Conservation (phyloP, 92 coral and sea anemone species). For the Parazoanthus darwini region DNA sequence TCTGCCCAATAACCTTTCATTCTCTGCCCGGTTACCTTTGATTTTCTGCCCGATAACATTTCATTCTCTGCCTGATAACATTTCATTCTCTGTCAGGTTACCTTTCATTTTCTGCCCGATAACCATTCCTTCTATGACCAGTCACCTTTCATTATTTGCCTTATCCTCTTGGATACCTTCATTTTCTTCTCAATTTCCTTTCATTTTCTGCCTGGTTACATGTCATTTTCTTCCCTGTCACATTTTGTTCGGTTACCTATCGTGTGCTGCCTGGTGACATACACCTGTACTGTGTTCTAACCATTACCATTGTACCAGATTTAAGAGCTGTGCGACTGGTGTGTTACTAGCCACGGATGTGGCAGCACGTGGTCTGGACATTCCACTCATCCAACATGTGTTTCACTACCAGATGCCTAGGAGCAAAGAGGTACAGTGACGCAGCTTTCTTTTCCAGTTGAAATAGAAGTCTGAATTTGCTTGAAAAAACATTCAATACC, state of each 20-base stretch:
- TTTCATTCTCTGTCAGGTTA: neutral
- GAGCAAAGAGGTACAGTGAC: slow-evolving; percentile 74
- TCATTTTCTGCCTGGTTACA: neutral
- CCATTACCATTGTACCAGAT: slow-evolving; percentile 39
- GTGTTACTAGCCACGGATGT: slow-evolving; percentile 94
- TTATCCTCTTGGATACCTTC: no score
- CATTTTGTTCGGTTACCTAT: no score
- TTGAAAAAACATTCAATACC: neutral
- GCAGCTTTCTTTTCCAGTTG: neutral
- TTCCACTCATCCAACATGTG: slow-evolving; percentile 92
- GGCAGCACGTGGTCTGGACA: slow-evolving; percentile 96
- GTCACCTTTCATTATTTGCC: neutral
- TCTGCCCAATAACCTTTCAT: no score
- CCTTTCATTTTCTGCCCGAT: no score
- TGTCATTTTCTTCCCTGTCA: no score
- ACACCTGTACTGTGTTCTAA: no score
- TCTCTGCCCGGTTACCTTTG: neutral
- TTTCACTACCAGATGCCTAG: slow-evolving; percentile 96
- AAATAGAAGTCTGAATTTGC: neutral
- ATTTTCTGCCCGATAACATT: neutral
- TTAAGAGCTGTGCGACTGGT: slow-evolving; percentile 72
- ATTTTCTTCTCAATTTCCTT: neutral
- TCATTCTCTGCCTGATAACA: neutral
- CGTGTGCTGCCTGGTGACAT: no score
- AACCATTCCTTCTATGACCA: no score